Percentiles rank a stretch among this genome's conserved stretches.
Evolutionary conservation across 2,113 vertebrate species (phyloP).

Genomic region (Dicerorhinus sumatrensis): DNA sequence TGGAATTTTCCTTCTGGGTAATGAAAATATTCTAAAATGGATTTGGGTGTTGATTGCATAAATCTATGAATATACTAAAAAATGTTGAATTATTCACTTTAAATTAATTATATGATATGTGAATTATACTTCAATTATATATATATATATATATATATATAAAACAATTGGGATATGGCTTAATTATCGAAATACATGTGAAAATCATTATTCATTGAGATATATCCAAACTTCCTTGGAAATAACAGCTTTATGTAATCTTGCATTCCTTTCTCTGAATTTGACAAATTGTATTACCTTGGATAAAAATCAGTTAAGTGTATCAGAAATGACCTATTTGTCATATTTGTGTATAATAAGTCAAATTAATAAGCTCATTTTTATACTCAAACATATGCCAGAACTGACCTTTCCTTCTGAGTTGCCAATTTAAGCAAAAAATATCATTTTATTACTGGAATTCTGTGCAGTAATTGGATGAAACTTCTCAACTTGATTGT

Average conservation of each 20-base stretch:
- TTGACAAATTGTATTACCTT: neutral
- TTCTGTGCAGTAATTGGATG: constrained; percentile 53
- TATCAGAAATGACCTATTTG: neutral
- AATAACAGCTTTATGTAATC: neutral
- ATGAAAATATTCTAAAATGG: neutral
- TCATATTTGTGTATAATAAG: neutral
- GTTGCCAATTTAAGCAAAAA: constrained; percentile 45
- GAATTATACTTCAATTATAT: neutral
- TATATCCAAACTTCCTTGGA: neutral
- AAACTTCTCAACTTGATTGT: constrained; percentile 23
- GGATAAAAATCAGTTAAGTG: neutral
- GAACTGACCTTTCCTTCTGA: constrained; percentile 36
- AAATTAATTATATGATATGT: neutral
- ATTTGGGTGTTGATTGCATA: neutral
- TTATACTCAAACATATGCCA: constrained; percentile 19
- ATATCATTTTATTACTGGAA: constrained; percentile 14
- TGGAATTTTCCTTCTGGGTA: neutral
- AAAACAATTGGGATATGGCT: neutral
- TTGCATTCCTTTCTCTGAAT: neutral
- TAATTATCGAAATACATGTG: neutral
- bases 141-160: neutral
- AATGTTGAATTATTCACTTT: neutral
- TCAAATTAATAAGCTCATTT: constrained; percentile 16
- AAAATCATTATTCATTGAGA: neutral
- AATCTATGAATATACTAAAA: neutral